Conservation (phyloP, 2,888 invertebrate species). For the Tetropium fuscum region DNA sequence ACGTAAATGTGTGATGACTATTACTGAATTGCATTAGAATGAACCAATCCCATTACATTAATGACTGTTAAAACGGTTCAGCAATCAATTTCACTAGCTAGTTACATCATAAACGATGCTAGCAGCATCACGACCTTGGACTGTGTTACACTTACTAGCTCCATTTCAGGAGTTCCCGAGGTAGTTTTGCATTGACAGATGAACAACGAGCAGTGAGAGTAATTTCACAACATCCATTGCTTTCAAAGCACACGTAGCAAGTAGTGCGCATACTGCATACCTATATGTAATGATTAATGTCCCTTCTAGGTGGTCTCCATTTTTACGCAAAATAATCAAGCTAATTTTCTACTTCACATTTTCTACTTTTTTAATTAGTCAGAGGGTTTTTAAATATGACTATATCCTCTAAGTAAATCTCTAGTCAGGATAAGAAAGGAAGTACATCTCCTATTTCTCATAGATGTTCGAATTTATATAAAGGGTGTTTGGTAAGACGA, state of each 20-base stretch:
- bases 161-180: conserved; percentile 37
- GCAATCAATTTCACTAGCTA: conserved; percentile 35
- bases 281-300: background rate
- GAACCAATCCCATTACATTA: conserved; percentile 23
- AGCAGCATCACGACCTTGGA: conserved; percentile 38
- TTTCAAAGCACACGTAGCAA: conserved; percentile 20
- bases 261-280: background rate
- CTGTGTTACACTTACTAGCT: conserved; percentile 39
- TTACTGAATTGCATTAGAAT: conserved; percentile 20
- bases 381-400: too few species aligned
- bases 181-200: conserved; percentile 23
- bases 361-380: too few species aligned
- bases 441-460: too few species aligned
- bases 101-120: conserved; percentile 35
- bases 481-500: too few species aligned
- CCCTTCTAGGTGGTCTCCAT: background rate
- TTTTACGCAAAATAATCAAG: too few species aligned
- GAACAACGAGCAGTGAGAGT: conserved; percentile 34
- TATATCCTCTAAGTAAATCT: too few species aligned
- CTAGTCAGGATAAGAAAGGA: too few species aligned
- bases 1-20: conserved; percentile 8
- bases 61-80: conserved; percentile 24
- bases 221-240: conserved; percentile 30
- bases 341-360: too few species aligned
- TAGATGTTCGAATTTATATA: too few species aligned